Evolutionary conservation across 2,888 invertebrate species (phyloP).

Genomic region (Leptinotarsa haldemani): DNA sequence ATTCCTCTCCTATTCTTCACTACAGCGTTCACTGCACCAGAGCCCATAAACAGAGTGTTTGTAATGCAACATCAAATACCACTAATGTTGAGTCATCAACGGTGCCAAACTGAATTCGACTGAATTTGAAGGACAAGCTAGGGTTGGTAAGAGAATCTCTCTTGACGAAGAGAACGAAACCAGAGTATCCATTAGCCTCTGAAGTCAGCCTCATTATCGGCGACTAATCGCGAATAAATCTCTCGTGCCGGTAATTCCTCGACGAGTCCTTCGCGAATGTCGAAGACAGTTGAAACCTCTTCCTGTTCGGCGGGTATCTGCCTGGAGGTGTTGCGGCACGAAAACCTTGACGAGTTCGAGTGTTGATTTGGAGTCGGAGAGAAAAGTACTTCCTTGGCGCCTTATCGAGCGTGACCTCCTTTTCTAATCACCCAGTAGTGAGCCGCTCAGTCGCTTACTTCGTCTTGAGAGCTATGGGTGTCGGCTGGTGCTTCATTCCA

Average conservation of each 20-base stretch:
- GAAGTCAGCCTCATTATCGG: not conserved
- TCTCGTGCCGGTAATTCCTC: slow-evolving; percentile 7
- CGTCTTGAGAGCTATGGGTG: slow-evolving; percentile 15
- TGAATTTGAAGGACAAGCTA: no score
- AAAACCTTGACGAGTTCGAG: slow-evolving; percentile 49
- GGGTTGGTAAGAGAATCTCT: no score
- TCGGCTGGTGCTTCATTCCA: not conserved
- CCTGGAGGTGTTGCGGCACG: slow-evolving; percentile 19
- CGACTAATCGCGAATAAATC: slow-evolving; percentile 13
- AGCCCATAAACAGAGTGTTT: no score
- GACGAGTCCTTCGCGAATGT: slow-evolving; percentile 46
- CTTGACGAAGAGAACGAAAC: not conserved
- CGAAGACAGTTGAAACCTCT: slow-evolving; percentile 48
- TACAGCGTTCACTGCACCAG: no score
- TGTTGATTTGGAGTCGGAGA: slow-evolving; percentile 45
- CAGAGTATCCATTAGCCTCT: not conserved
- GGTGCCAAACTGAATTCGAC: no score
- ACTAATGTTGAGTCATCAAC: no score
- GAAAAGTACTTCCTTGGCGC: slow-evolving; percentile 54
- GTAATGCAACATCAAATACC: no score
- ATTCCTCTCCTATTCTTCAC: no score
- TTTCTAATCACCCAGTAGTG: slow-evolving; percentile 44
- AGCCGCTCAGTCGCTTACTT: slow-evolving; percentile 15
- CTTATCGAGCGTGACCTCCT: slow-evolving; percentile 53
- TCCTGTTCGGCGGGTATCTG: slow-evolving; percentile 46